Evolutionary conservation across 2,113 vertebrate genomes (phyloP), one percentile per base, ranked within the genome.

Genomic region (Tragelaphus strepsiceros): DNA sequence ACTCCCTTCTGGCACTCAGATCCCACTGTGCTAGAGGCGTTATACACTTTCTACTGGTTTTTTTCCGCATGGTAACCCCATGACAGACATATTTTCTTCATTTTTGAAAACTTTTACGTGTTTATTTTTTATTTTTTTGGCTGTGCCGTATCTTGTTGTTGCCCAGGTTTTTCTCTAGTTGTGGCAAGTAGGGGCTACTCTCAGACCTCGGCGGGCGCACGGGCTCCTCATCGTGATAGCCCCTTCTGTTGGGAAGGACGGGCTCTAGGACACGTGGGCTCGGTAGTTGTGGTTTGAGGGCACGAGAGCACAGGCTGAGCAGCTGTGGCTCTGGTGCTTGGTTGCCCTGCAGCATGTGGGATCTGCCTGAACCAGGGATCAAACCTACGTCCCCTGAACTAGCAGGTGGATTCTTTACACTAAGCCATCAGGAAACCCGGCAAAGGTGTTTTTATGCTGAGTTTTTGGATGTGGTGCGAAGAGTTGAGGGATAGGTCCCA

Each of bases 131-230:
- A 35, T 21, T 22, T 71, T 22, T 71, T 39, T 22, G 67, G 19
- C 67, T 71, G n/a, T 39, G n/a, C 67, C 2, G 0, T 39, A n/a
- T 71, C 67, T 71, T 0, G 2, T 22, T 39, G n/a, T 19, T 35
- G 67, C 67, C 67, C n/a, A 12, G n/a, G 67, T 19, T 39, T 39
- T 71, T 39, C n/a, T 71, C n/a, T 71, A 71, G 67, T 22, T 71
- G 67, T 5, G 10, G 67, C n/a, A 71, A 11, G 10, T 71, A 71
- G 10, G 22, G 67, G 67, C 19, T 71, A 22, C 67, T 71, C 19
- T 39, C 19, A 39, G 35, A 13, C 22, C 67, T 12, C 5, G 5
- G n/a, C 1, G 10, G 67, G 67, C 12, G n/a, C 19, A 39, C 0
- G 2, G n/a, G 19, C 67, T 22, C 6, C 67, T 22, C 5, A 0